Base-by-base conservation (phyloP, 1,140 invertebrate species). In the Bicyclus anynana region DNA sequence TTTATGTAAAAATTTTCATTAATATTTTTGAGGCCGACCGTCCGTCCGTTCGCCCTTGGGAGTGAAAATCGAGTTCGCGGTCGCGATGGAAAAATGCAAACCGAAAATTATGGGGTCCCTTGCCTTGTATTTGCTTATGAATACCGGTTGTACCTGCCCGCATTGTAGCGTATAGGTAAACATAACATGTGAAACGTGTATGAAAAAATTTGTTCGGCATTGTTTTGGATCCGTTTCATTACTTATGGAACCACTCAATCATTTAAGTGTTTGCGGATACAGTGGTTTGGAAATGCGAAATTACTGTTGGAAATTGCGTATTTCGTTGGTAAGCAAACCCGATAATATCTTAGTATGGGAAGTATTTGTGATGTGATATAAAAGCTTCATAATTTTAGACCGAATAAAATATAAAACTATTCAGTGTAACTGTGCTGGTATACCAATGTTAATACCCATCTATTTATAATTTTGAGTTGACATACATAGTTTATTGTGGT, bases 1-100 rank as follows among this genome's bases (percentile, higher is more conserved):
- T 87, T 87, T 87, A 87, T 87, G 84, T 87, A 87, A 87, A 87
- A 87, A 86, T 84, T 87, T 87, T 87, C 84, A 87, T 87, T 87
- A 87, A 87, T 87, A 87, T 87, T 87, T 87, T 85, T 81, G 81
- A 84, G 81, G 77, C 80, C 79, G 77, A 72, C 67, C 81, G 84
- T 72, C 76, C 82, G 79, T 72, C 77, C 82, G 79, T 62, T 74
- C 69, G 77, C 84, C 84, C 82, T 77, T 80, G 84, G 84, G 84
- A 87, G 72, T 80, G 69, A 67, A 75, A 83, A 85, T 87, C 84
- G 80, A 83, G 81, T 85, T 85, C 83, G 84, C 80, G 82, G 84
- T 84, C 70, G 77, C 79, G 80, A 85, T 84, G 83, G 84, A 87
- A 87, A 86, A 87, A 87, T 87, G 83, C 83, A 87, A 84, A 87